phyloP scores from a whole-genome alignment of 2,797 vertebrate species.

The Pogoniulus pusillus region DNA sequence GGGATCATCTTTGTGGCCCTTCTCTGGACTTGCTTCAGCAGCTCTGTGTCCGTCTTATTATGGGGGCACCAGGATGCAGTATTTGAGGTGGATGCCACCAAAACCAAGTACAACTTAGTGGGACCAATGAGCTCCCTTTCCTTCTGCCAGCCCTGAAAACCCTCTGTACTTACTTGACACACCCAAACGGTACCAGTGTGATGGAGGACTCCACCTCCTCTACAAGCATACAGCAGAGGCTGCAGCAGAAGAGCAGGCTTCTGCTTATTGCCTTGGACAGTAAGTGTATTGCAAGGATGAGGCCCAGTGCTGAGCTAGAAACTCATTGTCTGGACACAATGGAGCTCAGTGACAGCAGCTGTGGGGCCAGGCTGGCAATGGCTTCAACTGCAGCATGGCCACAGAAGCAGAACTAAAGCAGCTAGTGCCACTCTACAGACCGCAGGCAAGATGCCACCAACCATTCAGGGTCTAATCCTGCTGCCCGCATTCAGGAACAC shows the following conservation, averaged over 20 bases:
- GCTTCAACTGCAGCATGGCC: neutral
- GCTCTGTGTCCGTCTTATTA: too few species aligned
- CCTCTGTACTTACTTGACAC: neutral
- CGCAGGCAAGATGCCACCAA: neutral
- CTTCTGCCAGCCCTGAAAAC: neutral
- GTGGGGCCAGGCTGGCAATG: neutral
- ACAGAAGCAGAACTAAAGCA: neutral
- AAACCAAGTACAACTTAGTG: neutral
- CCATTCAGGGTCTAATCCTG: neutral
- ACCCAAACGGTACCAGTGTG: accelerated
- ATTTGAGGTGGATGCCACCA: neutral
- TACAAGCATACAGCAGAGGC: accelerated
- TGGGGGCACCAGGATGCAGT: too few species aligned
- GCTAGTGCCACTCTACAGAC: neutral
- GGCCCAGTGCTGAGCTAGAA: neutral
- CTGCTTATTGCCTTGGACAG: neutral
- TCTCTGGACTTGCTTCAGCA: too few species aligned
- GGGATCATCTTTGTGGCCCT: too few species aligned
- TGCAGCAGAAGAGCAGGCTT: neutral
- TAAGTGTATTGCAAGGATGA: accelerated
- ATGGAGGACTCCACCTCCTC: neutral
- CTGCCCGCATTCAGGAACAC: neutral
- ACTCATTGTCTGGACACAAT: neutral
- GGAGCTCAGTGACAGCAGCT: neutral
- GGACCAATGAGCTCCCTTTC: neutral